These are phyloP conservation scores for Callyntrura sp. DNA, from an alignment of 2,888 invertebrate species.

Conservation along the genomic window DNA sequence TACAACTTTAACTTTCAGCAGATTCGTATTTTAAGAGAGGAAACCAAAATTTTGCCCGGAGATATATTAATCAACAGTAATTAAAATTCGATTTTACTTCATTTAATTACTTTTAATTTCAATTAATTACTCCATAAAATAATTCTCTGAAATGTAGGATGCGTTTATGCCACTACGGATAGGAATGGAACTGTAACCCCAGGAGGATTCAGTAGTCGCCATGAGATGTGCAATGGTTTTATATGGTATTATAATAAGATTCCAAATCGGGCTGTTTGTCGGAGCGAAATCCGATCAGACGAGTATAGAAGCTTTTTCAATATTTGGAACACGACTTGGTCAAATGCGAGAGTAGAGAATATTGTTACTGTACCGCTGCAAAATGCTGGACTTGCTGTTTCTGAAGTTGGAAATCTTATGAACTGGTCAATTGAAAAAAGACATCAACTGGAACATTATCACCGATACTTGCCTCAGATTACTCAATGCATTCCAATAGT, in stretches of 20 bases:
- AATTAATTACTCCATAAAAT: no score
- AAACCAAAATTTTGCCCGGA: conserved; percentile 67
- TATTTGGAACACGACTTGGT: conserved; percentile 65
- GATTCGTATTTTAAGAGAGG: conserved; percentile 57
- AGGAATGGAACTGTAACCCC: conserved; percentile 70
- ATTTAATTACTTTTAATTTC: conserved; percentile 7
- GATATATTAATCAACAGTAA: conserved; percentile 65
- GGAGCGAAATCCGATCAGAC: conserved; percentile 54
- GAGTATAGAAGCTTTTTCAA: conserved; percentile 47
- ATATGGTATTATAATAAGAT: conserved; percentile 71
- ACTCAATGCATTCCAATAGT: not conserved
- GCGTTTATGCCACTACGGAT: conserved; percentile 58
- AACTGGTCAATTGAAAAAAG: conserved; percentile 58
- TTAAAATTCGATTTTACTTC: no score
- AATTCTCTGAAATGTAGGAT: no score
- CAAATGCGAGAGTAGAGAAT: conserved; percentile 42
- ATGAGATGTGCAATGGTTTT: conserved; percentile 68
- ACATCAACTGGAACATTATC: conserved; percentile 37
- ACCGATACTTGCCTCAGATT: conserved; percentile 51
- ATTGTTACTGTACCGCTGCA: conserved; percentile 55
- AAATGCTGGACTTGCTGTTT: conserved; percentile 58
- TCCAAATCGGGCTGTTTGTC: conserved; percentile 13
- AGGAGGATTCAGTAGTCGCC: conserved; percentile 64
- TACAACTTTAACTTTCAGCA: conserved; percentile 74
- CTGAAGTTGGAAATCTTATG: conserved; percentile 51